Evolutionary conservation across 2,113 vertebrate genomes (phyloP), one percentile per base, ranked within the genome.

Genomic region (Petrocephalus microphthalmus): DNA sequence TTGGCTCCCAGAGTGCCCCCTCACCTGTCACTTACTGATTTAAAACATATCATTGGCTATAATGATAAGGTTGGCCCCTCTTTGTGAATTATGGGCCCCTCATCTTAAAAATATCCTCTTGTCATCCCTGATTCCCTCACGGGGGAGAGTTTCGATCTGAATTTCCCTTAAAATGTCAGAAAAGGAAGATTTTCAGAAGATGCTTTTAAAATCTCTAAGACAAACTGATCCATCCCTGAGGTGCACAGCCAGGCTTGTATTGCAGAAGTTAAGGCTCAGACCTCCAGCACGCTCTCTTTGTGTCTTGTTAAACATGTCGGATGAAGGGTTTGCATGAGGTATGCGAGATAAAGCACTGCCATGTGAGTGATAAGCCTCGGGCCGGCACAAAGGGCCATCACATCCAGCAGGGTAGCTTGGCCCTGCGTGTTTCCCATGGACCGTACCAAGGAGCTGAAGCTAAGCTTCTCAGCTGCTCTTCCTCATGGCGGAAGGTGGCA

Each of bases 401-500:
- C 90, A 89, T 2, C 10, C 2, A 11, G 17, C 2, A 20, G 54
- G 81, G 2, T n/a, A 84, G 6, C 15, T 52, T 90, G 89, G 83
- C 87, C 60, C 17, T 81, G 29, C 33, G 2, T 42, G 71, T 42
- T 42, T 78, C 71, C 6, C 13, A 19, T 37, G 13, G 67, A 74
- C 29, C 11, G 0, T 7, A 17, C 11, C 13, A 33, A 37, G 5
- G 29, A 74, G 64, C 45, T 64, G 57, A 13, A 49, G 47, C 22
- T 45, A 7, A 71, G 57, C 90, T 2, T 0, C 52, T 67, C 89
- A 84, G 20, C 89, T 53, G 49, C 78, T 84, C 45, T 25, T 37
- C 7, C 2, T 67, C 60, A n/a, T 19, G 29, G 54, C 13, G 13
- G 52, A 53, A 53, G 13, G 54, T 19, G 88, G 87, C 86, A 94